These are phyloP conservation scores for Rhorus exstirpatorius DNA, from an alignment of 2,888 invertebrate genomes.

Conservation along the genomic window DNA sequence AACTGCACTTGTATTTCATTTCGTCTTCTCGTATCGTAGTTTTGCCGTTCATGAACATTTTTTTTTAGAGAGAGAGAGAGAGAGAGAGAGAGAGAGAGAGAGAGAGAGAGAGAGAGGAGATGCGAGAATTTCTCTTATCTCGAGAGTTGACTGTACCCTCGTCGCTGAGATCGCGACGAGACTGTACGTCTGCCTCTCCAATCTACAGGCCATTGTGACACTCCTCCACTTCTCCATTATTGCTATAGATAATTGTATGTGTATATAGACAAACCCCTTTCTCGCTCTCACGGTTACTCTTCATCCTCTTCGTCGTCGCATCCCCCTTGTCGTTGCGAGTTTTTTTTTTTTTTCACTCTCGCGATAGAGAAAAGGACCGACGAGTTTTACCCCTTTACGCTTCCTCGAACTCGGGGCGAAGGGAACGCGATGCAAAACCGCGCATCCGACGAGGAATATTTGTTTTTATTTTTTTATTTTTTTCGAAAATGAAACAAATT, in stretches of 20 bases:
- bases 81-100: too few species aligned
- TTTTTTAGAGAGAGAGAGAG: too few species aligned
- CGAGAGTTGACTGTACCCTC: conserved; percentile 78
- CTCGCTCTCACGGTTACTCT: conserved; percentile 21
- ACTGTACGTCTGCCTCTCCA: conserved; percentile 84
- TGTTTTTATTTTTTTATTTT: background rate
- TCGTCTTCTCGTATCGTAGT: too few species aligned
- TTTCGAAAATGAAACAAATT: background rate
- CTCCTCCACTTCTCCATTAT: conserved; percentile 74
- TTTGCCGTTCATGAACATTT: too few species aligned
- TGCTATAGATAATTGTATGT: conserved; percentile 36
- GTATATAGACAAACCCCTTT: conserved; percentile 4
- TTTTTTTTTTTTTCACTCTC: conserved; percentile 1
- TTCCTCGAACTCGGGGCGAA: background rate
- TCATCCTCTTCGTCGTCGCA: conserved; percentile 18
- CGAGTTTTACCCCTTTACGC: conserved; percentile 12
- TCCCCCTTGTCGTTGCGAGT: background rate
- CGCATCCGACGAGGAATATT: background rate
- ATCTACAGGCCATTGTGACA: conserved; percentile 81
- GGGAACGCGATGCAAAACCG: background rate
- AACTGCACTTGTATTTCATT: too few species aligned
- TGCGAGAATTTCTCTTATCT: conserved; percentile 43
- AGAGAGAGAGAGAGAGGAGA: background rate
- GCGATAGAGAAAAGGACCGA: background rate
- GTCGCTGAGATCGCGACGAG: conserved; percentile 68